Conservation (phyloP, 1,140 invertebrate species). For the Drosophila aff. region DNA sequence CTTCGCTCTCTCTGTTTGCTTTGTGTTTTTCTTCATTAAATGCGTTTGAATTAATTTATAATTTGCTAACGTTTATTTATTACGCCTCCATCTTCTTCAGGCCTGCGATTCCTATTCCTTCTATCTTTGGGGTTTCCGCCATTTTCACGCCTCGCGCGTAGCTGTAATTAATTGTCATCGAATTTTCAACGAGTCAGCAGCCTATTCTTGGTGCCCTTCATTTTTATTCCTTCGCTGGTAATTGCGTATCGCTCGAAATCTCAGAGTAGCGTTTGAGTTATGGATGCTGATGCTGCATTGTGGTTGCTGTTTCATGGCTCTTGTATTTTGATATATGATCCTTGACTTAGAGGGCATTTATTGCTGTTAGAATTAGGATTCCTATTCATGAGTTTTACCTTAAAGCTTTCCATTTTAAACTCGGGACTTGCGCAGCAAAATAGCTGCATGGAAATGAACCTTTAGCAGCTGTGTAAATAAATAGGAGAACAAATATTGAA, state of each 20-base stretch:
- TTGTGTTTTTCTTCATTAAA: constrained; percentile 79
- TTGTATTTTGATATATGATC: constrained; percentile 56
- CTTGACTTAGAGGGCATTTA: constrained; percentile 2
- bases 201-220: constrained; percentile 32
- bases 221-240: constrained; percentile 40
- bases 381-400: neutral
- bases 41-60: constrained; percentile 81
- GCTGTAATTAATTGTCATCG: constrained; percentile 80
- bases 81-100: constrained; percentile 17
- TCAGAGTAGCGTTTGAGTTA: constrained; percentile 14
- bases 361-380: constrained; percentile 5
- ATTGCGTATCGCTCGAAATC: constrained; percentile 32
- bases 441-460: neutral
- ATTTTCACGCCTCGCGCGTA: constrained; percentile 75
- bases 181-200: constrained; percentile 77
- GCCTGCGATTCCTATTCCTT: constrained; percentile 11
- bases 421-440: neutral
- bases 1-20: constrained; percentile 38
- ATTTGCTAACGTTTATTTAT: constrained; percentile 79
- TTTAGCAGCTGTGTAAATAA: neutral
- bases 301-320: constrained; percentile 43
- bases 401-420: neutral
- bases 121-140: constrained; percentile 24
- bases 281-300: constrained; percentile 19
- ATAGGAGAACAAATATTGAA: constrained; percentile 22